Evolutionary conservation across 2,797 vertebrate species (phyloP).

Genomic region (Acropternis orthonyx): DNA sequence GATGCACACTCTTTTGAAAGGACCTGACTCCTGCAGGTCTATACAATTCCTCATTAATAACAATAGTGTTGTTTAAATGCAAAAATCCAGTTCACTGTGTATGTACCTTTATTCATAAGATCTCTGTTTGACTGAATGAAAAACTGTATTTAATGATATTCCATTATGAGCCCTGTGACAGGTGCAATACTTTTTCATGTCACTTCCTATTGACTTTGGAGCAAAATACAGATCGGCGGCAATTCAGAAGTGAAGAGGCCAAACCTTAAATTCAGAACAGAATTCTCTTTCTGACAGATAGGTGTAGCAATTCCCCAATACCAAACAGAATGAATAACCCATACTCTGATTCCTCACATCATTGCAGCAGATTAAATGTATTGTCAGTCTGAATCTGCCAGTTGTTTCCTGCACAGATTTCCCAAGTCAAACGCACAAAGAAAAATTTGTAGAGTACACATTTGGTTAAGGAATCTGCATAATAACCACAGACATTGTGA

Average conservation of each 20-base stretch:
- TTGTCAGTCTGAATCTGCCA: not conserved
- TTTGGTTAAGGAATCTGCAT: not conserved
- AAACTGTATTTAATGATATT: constrained; percentile 5
- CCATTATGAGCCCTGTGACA: not conserved
- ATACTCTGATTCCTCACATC: not conserved
- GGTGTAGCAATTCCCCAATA: not conserved
- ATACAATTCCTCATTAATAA: not conserved
- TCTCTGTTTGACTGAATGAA: not conserved
- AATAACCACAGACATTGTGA: not conserved
- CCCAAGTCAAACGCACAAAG: not conserved
- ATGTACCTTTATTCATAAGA: not conserved
- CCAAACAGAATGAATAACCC: not conserved
- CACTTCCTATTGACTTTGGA: constrained; percentile 20
- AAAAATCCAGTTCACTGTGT: not conserved
- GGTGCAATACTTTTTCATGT: constrained; percentile 9
- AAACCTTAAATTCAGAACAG: not conserved
- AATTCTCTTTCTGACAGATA: not conserved
- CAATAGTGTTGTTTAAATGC: not conserved
- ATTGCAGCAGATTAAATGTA: not conserved
- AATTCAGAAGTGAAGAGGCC: not conserved
- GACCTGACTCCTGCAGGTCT: not conserved
- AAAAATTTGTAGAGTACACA: not conserved
- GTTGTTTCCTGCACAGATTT: not conserved
- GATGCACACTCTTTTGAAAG: not conserved
- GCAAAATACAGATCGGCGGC: not conserved